Base-by-base conservation (phyloP, 2,113 vertebrate genomes). In the Nettapus auritus region DNA sequence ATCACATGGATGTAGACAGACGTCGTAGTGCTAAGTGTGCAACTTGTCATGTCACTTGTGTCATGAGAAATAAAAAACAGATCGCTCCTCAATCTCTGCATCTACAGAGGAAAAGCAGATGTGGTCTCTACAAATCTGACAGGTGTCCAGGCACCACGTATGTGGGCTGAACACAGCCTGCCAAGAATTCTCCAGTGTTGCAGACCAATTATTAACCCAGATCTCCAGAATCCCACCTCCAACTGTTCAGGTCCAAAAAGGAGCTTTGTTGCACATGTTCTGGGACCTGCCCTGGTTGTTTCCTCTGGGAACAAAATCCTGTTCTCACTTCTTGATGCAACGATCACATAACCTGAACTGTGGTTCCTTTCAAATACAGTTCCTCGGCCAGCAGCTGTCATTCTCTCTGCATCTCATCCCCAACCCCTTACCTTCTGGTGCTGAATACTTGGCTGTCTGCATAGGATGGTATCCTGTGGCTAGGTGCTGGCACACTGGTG, bases 391-490 rank as follows among this genome's bases (percentile, higher is more conserved):
- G 71, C 55, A 76, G 62, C 59, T 77, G 53, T 64, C 40, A 52
- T 36, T 6, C 4, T 9, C 36, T 33, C 33, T 21, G 26, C 16
- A 12, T 28, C 34, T 59, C 34, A 8, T 2, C 63, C 25, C 57
- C 46, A 68, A 11, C 10, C 1, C n/a, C 33, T 90, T 23, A 97
- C 95, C 96, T 95, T 29, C 94, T 90, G 70, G 8, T 38, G 71
- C 56, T 60, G 90, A 94, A 94, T 4, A 38, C 22, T 11, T 95
- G 93, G 88, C 93, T 96, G 85, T 96, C 84, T 28, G 46, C 70
- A 0, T 95, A 95, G 78, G 31, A 76, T 4, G 96, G 85, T 2
- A 92, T 96, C 90, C 94, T 93, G 86, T 95, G 96, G 71, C 94
- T 96, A 87, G 86, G 85, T 38, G 86, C 23, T 17, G 75, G 12